Conservation (phyloP, 2,113 vertebrate genomes). For the Clarias batrachus region DNA sequence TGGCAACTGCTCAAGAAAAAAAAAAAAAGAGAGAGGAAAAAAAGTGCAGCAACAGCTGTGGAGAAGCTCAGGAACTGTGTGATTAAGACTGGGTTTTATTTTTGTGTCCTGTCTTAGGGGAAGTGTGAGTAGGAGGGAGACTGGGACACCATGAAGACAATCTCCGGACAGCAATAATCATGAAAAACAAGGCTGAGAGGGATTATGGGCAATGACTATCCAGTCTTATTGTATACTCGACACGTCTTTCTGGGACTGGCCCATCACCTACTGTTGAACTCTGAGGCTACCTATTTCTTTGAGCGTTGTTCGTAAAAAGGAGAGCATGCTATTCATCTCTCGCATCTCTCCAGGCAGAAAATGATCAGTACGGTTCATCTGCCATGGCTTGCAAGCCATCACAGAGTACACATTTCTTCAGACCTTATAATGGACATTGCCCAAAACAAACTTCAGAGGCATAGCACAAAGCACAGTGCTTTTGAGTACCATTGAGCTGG, state of each 20-base stretch:
- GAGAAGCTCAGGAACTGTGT: conserved; percentile 58
- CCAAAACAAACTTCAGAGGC: conserved; percentile 36
- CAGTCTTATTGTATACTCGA: conserved; percentile 26
- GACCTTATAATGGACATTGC: conserved; percentile 55
- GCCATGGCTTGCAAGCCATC: conserved; percentile 35
- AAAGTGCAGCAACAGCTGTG: conserved; percentile 62
- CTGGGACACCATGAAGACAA: neutral
- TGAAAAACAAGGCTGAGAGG: conserved; percentile 18
- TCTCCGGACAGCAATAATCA: conserved; percentile 13
- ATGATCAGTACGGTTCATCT: conserved; percentile 44
- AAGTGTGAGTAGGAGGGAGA: conserved; percentile 3
- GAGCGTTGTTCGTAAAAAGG: conserved; percentile 26
- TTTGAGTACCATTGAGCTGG: neutral
- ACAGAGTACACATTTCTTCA: conserved; percentile 45
- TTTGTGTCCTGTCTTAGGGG: conserved; percentile 30
- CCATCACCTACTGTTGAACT: conserved; percentile 23
- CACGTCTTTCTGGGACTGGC: conserved; percentile 12
- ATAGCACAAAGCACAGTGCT: conserved; percentile 7
- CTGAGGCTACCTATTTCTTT: conserved; percentile 32
- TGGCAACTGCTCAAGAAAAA: conserved; percentile 61
- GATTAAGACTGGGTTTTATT: conserved; percentile 67
- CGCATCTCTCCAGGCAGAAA: conserved; percentile 39
- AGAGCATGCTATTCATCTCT: conserved; percentile 14
- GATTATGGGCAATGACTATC: conserved; percentile 4
- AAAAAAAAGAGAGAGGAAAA: conserved; percentile 24